A percentile compares a stretch with the other conserved stretches of the same genome.
phyloP scores from a whole-genome alignment of 2,888 invertebrate species.

The Ecliptopera silaceata region DNA sequence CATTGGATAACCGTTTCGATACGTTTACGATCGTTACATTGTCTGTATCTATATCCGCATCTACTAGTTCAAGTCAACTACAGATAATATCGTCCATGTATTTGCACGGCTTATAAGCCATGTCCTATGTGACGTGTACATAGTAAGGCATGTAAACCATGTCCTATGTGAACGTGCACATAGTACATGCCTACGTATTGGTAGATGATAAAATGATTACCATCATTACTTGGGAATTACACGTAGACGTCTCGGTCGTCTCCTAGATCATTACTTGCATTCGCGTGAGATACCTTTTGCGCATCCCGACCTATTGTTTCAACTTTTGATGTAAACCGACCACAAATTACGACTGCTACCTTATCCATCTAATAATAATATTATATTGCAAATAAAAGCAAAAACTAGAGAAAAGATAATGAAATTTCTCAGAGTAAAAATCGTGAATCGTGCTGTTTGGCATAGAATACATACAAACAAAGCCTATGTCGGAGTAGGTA shows the following conservation, averaged over 20 bases:
- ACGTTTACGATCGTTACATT: no score
- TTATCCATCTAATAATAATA: constrained; percentile 10
- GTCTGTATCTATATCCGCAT: no score
- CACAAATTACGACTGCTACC: constrained; percentile 11
- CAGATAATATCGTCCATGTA: constrained; percentile 49
- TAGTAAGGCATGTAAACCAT: constrained; percentile 41
- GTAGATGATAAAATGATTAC: constrained; percentile 80
- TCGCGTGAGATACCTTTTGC: constrained; percentile 59
- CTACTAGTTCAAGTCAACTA: not conserved
- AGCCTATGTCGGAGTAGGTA: not conserved
- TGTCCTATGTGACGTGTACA: constrained; percentile 5
- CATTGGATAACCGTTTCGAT: no score
- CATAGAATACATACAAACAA: constrained; percentile 1
- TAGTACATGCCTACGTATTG: constrained; percentile 43
- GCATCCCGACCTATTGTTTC: constrained; percentile 45
- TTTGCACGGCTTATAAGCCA: constrained; percentile 57
- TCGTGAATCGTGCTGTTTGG: constrained; percentile 17
- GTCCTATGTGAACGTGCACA: constrained; percentile 2
- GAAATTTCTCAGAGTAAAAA: constrained; percentile 15
- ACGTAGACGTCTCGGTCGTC: constrained; percentile 51
- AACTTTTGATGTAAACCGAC: constrained; percentile 35
- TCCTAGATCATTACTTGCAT: constrained; percentile 59
- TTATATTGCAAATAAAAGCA: constrained; percentile 12
- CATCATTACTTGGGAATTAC: constrained; percentile 74
- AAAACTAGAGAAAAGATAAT: constrained; percentile 11